Evolutionary conservation across 2,113 vertebrate species (phyloP), one percentile per base, ranked within the genome.

Genomic region (Penelope pileata): DNA sequence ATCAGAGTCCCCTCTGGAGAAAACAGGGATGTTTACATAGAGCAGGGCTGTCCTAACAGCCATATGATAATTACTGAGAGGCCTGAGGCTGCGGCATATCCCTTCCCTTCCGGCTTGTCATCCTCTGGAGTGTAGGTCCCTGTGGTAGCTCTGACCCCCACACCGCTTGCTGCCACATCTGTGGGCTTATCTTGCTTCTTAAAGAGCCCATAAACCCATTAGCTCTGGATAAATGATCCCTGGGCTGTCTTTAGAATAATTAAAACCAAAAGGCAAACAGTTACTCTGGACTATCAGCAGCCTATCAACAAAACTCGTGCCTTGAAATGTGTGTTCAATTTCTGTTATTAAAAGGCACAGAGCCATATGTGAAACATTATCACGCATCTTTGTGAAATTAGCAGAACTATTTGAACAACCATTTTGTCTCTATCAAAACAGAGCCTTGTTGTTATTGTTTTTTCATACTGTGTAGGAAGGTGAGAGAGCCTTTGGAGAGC

Each of bases 311-410:
- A 95, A 97, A 98, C 96, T 97, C 97, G 94, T 96, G 96, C 96
- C 97, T 97, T 93, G 92, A 97, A 98, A 98, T 97, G 97, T 98
- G 98, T 95, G 96, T 98, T 98, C 97, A 98, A 98, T 98, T 98
- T 98, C 94, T 97, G 96, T 97, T 98, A 97, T 98, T 98, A 97
- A 98, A 98, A 98, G 97, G 91, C 97, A 59, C 91, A 74, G 96
- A 97, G 88, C 96, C 98, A 98, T 97, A 98, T 98, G 98, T 95
- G 96, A 97, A 97, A 93, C 96, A 98, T 98, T 98, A 98, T 97
- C 97, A 88, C 51, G 82, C 96, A 97, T 98, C 98, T 98, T 98
- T 98, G 97, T 94, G 95, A 98, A 98, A 98, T 98, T 98, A 98
- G 97, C 96, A 97, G 94, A 97, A 96, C 96, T 95, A 97, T 98